These are phyloP conservation scores for Rhodinocichla rosea DNA, from an alignment of 2,113 vertebrate genomes.

Conservation along the genomic window DNA sequence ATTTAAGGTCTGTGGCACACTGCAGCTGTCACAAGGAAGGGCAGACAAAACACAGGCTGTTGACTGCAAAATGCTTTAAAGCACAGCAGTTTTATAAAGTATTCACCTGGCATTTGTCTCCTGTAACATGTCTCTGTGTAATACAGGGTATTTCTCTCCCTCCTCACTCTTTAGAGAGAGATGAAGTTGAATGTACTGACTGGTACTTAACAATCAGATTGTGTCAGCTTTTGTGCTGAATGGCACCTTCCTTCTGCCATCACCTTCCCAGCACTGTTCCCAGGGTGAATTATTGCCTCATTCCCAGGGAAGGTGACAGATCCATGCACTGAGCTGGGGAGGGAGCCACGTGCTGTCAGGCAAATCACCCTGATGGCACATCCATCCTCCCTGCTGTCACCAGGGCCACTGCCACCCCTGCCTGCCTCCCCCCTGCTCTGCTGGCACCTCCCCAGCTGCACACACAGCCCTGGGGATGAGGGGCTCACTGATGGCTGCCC, in stretches of 20 bases:
- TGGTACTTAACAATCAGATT: conserved; percentile 33
- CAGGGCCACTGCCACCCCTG: background rate
- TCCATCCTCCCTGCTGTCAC: background rate
- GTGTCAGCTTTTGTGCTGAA: conserved; percentile 44
- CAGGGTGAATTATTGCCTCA: background rate
- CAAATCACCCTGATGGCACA: background rate
- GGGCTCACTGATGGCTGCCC: background rate
- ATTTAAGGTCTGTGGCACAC: conserved; percentile 3
- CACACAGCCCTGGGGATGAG: background rate
- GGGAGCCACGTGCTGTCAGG: background rate
- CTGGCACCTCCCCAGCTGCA: rapidly evolving
- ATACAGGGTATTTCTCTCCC: background rate
- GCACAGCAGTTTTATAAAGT: background rate
- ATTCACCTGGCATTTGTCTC: conserved; percentile 19
- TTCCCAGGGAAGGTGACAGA: background rate
- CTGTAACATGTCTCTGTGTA: background rate
- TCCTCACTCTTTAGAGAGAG: background rate
- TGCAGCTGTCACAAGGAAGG: conserved; percentile 35
- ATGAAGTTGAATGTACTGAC: conserved; percentile 14
- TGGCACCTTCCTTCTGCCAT: background rate
- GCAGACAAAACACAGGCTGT: background rate
- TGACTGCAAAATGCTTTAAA: background rate
- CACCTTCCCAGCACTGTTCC: background rate
- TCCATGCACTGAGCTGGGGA: background rate
- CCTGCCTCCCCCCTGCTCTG: background rate